Evolutionary conservation across 2,113 vertebrate genomes (phyloP).

Genomic region (Brachyhypopomus occidentalis): DNA sequence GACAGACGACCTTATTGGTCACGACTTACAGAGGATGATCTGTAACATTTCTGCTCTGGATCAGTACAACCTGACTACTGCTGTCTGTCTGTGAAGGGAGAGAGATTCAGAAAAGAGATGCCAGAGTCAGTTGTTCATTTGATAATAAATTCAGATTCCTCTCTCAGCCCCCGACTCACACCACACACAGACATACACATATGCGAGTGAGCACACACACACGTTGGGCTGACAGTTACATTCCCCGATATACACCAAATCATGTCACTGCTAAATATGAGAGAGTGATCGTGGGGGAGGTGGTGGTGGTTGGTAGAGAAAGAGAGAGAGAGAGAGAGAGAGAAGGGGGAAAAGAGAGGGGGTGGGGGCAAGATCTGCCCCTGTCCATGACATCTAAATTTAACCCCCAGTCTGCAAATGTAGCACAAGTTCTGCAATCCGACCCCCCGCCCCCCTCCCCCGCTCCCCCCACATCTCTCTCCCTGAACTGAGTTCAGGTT

Average conservation of each 20-base stretch:
- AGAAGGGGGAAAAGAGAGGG: not conserved
- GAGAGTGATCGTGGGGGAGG: constrained; percentile 17
- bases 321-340: constrained; percentile 26
- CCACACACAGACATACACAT: not conserved
- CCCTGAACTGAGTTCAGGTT: constrained; percentile 74
- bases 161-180: not conserved
- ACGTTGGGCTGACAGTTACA: constrained; percentile 71
- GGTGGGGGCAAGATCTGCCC: constrained; percentile 41
- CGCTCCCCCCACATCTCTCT: constrained; percentile 19
- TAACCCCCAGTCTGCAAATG: constrained; percentile 90
- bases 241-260: constrained; percentile 68
- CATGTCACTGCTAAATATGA: constrained; percentile 47
- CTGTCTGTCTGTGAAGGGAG: constrained; percentile 8
- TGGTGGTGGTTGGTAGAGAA: too few species aligned
- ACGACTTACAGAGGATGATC: too few species aligned
- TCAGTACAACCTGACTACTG: not conserved
- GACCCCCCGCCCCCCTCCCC: constrained; percentile 67
- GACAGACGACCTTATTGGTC: too few species aligned
- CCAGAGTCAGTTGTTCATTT: constrained; percentile 29
- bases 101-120: constrained; percentile 20
- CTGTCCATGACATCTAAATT: constrained; percentile 84
- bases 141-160: constrained; percentile 17
- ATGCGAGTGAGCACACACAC: constrained; percentile 6
- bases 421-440: constrained; percentile 92
- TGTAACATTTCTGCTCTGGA: too few species aligned